Evolutionary conservation across 2,797 vertebrate species (phyloP).

Genomic region (Schizopygopsis malacanthus): DNA sequence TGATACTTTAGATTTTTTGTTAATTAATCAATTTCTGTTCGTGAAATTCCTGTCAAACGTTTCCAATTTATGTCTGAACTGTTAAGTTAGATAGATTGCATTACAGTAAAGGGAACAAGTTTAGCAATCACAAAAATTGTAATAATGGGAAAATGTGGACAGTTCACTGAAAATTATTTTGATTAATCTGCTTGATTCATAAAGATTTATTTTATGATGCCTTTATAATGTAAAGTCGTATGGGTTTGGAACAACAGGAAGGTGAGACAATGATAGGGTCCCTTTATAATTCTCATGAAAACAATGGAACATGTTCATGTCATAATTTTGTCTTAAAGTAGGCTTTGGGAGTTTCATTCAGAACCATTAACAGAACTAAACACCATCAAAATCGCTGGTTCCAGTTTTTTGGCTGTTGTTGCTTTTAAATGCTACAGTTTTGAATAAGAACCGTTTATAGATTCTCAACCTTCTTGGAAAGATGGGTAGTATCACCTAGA

Average conservation of each 20-base stretch:
- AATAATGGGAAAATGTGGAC: background rate
- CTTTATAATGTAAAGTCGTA: background rate
- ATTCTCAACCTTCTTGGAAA: background rate
- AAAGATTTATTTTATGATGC: background rate
- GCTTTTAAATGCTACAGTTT: background rate
- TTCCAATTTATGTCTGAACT: background rate
- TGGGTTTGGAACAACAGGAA: background rate
- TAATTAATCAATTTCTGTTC: background rate
- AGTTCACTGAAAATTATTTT: background rate
- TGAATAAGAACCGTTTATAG: background rate
- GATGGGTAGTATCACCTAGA: background rate
- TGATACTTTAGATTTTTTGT: background rate
- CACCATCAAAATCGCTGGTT: background rate
- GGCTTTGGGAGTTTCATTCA: background rate
- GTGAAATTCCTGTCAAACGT: background rate
- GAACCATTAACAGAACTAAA: background rate
- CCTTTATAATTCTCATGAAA: background rate
- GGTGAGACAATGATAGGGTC: background rate
- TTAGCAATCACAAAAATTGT: too few relatives aligned
- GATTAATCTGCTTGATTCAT: background rate
- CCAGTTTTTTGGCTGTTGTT: background rate
- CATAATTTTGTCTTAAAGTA: background rate
- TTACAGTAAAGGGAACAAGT: too few relatives aligned
- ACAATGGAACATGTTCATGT: background rate
- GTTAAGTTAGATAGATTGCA: background rate